Conservation (phyloP, 2,888 invertebrate species). For the Frankliniella intonsa region DNA sequence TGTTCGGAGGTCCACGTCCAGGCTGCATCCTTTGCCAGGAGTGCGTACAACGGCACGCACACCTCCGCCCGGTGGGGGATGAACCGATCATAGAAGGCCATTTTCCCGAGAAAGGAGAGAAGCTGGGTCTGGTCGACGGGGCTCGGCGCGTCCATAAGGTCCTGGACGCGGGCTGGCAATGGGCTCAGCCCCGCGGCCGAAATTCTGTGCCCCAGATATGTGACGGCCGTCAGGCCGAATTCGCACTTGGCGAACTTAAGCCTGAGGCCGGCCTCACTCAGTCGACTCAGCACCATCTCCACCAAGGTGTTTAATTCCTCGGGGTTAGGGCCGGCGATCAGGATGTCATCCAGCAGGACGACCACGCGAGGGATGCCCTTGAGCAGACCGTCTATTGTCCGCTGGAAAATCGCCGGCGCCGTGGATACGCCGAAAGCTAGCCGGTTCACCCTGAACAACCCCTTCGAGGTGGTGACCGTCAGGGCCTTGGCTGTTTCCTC, state of each 20-base stretch:
- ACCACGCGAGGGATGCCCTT: neutral
- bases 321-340: neutral
- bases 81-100: neutral
- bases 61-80: neutral
- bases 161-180: neutral
- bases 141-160: neutral
- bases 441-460: neutral
- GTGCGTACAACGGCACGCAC: neutral
- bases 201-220: neutral
- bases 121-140: neutral
- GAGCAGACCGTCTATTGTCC: neutral
- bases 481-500: neutral
- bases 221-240: neutral
- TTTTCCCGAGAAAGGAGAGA: neutral
- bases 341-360: neutral
- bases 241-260: neutral
- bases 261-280: neutral
- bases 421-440: neutral
- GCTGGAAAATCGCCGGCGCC: neutral
- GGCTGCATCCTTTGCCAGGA: neutral
- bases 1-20: constrained; percentile 38
- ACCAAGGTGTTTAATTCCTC: neutral
- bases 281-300: neutral
- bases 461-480: neutral
- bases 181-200: neutral